Conservation (phyloP, 1,140 invertebrate genomes). For the Mycetomoellerius zeteki region DNA sequence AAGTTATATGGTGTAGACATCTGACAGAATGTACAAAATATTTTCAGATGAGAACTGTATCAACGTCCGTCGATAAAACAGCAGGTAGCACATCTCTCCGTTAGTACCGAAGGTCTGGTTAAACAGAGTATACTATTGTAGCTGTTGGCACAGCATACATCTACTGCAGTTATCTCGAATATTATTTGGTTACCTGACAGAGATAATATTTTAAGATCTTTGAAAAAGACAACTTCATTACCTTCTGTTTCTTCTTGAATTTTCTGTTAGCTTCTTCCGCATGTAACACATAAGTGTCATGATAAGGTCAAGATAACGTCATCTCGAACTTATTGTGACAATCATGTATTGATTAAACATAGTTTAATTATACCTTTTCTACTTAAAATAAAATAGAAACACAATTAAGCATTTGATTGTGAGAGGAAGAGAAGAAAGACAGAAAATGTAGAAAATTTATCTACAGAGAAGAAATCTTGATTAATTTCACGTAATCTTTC, state of each 20-base stretch:
- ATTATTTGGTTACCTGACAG: not conserved
- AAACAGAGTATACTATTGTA: not conserved
- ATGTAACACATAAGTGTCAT: too few relatives aligned
- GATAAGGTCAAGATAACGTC: too few relatives aligned
- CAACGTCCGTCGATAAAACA: slow-evolving; percentile 48
- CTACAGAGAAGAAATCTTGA: not conserved
- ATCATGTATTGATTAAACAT: too few relatives aligned
- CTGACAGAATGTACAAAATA: not conserved
- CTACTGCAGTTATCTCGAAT: slow-evolving; percentile 29
- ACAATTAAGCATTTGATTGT: not conserved
- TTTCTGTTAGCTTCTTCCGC: not conserved
- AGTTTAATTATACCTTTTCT: too few relatives aligned
- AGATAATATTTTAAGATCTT: slow-evolving; percentile 18
- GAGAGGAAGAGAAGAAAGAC: not conserved
- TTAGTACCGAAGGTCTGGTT: slow-evolving; percentile 10
- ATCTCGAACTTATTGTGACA: too few relatives aligned
- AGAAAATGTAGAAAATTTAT: not conserved
- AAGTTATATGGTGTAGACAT: slow-evolving; percentile 20
- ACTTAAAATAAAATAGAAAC: too few relatives aligned
- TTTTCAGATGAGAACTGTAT: slow-evolving; percentile 7
- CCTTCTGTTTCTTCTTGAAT: not conserved
- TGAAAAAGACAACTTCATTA: not conserved
- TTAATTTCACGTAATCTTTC: not conserved
- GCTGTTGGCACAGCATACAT: not conserved
- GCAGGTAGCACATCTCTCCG: not conserved